Conservation (phyloP, 1,140 invertebrate species). For the Gryon sp. region DNA sequence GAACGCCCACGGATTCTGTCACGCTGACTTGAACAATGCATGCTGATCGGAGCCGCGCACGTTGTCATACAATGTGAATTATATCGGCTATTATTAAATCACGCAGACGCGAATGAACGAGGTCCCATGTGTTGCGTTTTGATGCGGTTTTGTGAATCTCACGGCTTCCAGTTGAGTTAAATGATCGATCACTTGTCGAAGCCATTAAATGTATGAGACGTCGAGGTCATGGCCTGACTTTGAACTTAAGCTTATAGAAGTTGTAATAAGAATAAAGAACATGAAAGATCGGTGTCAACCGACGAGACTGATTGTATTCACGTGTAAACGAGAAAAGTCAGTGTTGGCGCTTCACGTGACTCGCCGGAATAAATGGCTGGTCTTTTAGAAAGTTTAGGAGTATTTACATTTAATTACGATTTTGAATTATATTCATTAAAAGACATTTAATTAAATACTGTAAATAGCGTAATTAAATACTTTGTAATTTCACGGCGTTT, state of each 20-base stretch:
- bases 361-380: background rate
- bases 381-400: conserved; percentile 22
- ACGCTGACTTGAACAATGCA: conserved; percentile 67
- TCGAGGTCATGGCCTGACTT: conserved; percentile 33
- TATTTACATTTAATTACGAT: conserved; percentile 9
- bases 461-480: no score
- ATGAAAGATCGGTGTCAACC: conserved; percentile 8
- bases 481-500: no score
- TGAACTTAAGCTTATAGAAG: no score
- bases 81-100: conserved; percentile 71
- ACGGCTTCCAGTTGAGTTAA: conserved; percentile 22
- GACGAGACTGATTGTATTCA: conserved; percentile 2
- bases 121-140: conserved; percentile 39
- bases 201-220: conserved; percentile 28
- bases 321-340: conserved; percentile 20
- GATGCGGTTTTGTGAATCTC: conserved; percentile 35
- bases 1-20: conserved; percentile 58
- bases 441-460: no score
- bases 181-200: conserved; percentile 44
- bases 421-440: conserved; percentile 1
- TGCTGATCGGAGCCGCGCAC: conserved; percentile 66
- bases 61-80: conserved; percentile 71
- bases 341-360: conserved; percentile 1
- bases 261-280: conserved; percentile 23
- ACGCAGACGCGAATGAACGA: conserved; percentile 46